Conservation (phyloP, 2,113 vertebrate genomes). For the Phycodurus eques region DNA sequence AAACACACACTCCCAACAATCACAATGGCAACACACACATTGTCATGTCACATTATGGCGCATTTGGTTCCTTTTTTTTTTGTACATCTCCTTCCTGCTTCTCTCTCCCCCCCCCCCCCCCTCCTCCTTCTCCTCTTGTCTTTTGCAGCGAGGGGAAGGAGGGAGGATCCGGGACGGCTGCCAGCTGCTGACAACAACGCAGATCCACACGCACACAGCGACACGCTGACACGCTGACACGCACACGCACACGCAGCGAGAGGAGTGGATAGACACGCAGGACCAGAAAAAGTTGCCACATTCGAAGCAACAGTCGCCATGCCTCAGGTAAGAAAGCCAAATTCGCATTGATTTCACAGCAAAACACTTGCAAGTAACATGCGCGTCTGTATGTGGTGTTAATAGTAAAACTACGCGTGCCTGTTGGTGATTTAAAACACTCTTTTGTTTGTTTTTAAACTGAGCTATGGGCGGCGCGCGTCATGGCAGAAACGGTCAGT, state of each 20-base stretch:
- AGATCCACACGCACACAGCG: neutral
- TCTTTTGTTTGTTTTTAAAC: neutral
- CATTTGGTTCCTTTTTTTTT: constrained; percentile 2
- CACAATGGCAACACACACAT: neutral
- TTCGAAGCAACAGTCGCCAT: constrained; percentile 44
- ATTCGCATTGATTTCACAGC: neutral
- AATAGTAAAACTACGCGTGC: neutral
- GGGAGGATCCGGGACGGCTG: constrained; percentile 69
- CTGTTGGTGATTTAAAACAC: neutral
- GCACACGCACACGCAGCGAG: constrained; percentile 16
- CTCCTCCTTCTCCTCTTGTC: constrained; percentile 5
- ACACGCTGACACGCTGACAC: constrained; percentile 31
- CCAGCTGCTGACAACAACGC: constrained; percentile 64
- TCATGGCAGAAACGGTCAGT: neutral
- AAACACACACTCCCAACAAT: neutral
- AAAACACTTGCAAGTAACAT: neutral
- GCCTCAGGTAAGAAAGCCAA: constrained; percentile 62
- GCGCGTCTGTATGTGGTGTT: neutral
- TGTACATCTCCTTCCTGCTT: constrained; percentile 33
- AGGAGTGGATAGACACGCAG: constrained; percentile 42
- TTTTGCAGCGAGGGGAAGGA: constrained; percentile 13
- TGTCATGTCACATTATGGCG: neutral
- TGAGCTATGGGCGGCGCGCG: neutral
- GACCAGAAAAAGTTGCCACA: constrained; percentile 29
- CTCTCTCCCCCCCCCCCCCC: neutral